Percentiles rank a stretch among this genome's conserved stretches.
Conservation (phyloP, 2,113 vertebrate genomes). For the Hassar affinis region DNA sequence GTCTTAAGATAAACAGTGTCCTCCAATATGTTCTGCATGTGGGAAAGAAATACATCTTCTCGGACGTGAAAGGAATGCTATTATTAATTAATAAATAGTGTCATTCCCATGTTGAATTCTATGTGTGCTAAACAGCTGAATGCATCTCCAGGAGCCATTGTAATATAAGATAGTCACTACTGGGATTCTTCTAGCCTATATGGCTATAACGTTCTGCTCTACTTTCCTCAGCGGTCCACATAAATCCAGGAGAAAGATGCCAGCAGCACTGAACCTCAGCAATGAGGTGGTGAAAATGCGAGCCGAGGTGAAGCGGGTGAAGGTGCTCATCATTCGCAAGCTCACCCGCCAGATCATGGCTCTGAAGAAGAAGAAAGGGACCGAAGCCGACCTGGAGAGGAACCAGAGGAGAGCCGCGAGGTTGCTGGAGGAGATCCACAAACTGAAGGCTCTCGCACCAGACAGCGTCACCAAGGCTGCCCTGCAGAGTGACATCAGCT, state of each 20-base stretch:
- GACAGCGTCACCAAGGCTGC: constrained; percentile 87
- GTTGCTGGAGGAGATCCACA: constrained; percentile 87
- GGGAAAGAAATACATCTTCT: no score
- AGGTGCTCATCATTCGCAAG: constrained; percentile 83
- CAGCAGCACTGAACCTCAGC: constrained; percentile 67
- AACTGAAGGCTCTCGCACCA: constrained; percentile 82
- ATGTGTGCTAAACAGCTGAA: not conserved
- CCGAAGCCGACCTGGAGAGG: constrained; percentile 76
- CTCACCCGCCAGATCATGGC: constrained; percentile 79
- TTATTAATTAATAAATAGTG: no score
- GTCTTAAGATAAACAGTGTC: not conserved
- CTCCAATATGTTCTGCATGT: not conserved
- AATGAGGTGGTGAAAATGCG: constrained; percentile 94
- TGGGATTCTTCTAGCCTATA: not conserved
- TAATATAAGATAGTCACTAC: not conserved
- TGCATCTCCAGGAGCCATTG: not conserved
- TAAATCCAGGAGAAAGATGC: constrained; percentile 40
- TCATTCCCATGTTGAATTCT: no score
- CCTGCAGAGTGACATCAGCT: constrained; percentile 80
- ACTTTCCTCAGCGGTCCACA: not conserved
- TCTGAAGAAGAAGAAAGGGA: constrained; percentile 89
- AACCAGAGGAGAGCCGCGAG: constrained; percentile 82
- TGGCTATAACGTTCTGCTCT: not conserved
- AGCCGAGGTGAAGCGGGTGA: constrained; percentile 89
- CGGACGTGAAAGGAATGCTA: no score